These are phyloP conservation scores for Seladonia tumulorum DNA, from an alignment of 2,888 invertebrate species.

Conservation along the genomic window DNA sequence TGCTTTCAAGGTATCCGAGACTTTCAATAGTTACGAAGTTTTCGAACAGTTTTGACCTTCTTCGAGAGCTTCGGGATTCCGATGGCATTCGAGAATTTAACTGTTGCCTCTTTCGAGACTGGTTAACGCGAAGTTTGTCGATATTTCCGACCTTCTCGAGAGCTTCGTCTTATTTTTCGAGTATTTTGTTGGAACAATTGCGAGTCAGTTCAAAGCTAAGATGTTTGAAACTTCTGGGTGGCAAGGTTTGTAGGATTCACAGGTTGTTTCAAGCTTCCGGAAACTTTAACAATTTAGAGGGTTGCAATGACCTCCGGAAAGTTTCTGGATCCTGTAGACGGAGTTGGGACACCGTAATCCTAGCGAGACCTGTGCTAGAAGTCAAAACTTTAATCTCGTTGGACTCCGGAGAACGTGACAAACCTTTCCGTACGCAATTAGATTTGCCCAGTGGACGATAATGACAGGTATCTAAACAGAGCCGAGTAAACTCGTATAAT, in stretches of 20 bases:
- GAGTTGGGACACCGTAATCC: not conserved
- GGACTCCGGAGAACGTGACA: not conserved
- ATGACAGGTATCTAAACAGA: not conserved
- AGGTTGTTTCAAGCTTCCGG: not conserved
- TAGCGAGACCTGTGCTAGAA: not conserved
- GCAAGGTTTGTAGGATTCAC: not conserved
- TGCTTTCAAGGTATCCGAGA: not conserved
- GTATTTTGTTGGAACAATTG: not conserved
- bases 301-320: not conserved
- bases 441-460: not conserved
- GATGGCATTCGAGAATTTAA: not conserved
- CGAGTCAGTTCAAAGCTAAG: not conserved
- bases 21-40: not conserved
- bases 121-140: not conserved
- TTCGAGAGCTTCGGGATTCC: not conserved
- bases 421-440: not conserved
- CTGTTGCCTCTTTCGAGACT: not conserved
- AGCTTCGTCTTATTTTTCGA: not conserved
- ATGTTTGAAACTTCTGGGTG: not conserved
- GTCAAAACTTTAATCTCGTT: not conserved
- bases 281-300: conserved; percentile 6
- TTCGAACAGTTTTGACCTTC: not conserved
- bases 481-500: not conserved
- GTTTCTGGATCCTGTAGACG: not conserved
- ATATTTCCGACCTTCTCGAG: not conserved